These are phyloP conservation scores for Eretmochelys imbricata DNA, from an alignment of 2,113 vertebrate genomes.

Conservation along the genomic window DNA sequence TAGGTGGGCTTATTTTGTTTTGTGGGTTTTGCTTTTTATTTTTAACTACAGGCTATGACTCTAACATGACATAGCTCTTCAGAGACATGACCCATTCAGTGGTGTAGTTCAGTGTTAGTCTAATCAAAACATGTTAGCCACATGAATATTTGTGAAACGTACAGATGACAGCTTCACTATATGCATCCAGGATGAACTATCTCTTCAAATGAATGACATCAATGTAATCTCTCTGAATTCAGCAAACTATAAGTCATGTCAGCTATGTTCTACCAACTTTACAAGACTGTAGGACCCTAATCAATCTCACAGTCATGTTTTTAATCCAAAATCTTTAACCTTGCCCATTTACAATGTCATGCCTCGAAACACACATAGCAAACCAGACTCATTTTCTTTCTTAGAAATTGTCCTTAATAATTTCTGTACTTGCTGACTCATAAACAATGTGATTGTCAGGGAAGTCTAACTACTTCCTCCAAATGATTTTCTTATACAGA, in stretches of 20 bases:
- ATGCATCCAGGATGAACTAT: conserved; percentile 75
- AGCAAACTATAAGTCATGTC: conserved; percentile 78
- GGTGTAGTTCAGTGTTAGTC: conserved; percentile 50
- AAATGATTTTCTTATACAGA: conserved; percentile 54
- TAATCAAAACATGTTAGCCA: conserved; percentile 74
- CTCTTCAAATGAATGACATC: conserved; percentile 77
- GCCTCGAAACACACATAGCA: conserved; percentile 63
- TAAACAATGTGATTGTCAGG: conserved; percentile 67
- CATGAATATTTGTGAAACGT: conserved; percentile 72
- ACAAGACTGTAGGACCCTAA: conserved; percentile 75
- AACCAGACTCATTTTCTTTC: conserved; percentile 75
- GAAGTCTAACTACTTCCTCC: conserved; percentile 50
- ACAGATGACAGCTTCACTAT: conserved; percentile 69
- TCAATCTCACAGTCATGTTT: conserved; percentile 80
- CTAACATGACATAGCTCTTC: conserved; percentile 32
- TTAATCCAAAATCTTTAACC: conserved; percentile 82
- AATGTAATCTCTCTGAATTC: conserved; percentile 76
- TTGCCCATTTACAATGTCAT: conserved; percentile 79
- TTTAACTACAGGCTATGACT: not conserved
- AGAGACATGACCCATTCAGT: conserved; percentile 47
- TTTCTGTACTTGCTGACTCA: conserved; percentile 76
- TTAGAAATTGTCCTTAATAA: conserved; percentile 76
- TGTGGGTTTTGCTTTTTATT: not conserved
- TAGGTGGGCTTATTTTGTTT: conserved; percentile 25
- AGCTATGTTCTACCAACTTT: conserved; percentile 77